phyloP scores from a whole-genome alignment of 2,888 invertebrate species.

The Coelinius sp. region DNA sequence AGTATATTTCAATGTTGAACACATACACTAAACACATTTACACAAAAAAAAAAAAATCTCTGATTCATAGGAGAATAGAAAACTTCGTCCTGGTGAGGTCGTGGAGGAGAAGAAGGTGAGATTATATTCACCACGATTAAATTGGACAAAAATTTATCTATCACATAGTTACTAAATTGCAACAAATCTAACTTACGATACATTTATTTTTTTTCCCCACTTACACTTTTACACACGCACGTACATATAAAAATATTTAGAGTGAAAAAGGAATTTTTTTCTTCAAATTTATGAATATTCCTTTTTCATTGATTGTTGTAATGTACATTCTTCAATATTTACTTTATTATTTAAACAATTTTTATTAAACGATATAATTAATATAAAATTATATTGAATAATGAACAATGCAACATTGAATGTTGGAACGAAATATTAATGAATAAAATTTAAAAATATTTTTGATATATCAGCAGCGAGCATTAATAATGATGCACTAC shows the following conservation, averaged over 20 bases:
- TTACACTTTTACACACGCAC: constrained; percentile 45
- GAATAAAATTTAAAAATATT: background rate
- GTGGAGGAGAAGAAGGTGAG: constrained; percentile 92
- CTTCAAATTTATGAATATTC: background rate
- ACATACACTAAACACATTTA: constrained; percentile 49
- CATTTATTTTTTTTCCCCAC: constrained; percentile 45
- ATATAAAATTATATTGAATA: background rate
- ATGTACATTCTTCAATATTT: background rate
- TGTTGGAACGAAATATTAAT: background rate
- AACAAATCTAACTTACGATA: constrained; percentile 47
- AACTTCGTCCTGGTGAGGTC: constrained; percentile 95
- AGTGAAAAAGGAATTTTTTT: background rate
- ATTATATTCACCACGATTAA: constrained; percentile 48
- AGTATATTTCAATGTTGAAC: background rate
- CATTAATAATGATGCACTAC: constrained; percentile 42
- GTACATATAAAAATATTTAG: constrained; percentile 36
- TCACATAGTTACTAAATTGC: constrained; percentile 60
- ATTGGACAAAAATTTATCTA: constrained; percentile 51
- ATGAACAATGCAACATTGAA: background rate
- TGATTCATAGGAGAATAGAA: constrained; percentile 84
- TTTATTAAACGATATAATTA: background rate
- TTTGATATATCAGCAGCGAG: constrained; percentile 18
- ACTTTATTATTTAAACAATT: background rate
- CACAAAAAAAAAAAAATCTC: constrained; percentile 53
- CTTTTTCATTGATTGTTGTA: background rate